These are phyloP conservation scores for Thumatha senex DNA, from an alignment of 2,888 invertebrate genomes.

Conservation along the genomic window DNA sequence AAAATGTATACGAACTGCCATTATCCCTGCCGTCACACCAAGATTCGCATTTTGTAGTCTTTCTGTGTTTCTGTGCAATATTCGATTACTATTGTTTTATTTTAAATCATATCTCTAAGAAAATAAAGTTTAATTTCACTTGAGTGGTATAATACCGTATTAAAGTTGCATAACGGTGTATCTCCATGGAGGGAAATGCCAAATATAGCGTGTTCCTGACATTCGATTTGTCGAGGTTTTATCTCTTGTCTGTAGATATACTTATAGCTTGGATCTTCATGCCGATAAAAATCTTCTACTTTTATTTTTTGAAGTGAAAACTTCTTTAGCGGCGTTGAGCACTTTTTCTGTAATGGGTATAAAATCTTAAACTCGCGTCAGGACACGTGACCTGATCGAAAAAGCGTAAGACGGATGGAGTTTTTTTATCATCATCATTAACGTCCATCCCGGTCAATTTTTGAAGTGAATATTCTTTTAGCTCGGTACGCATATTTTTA, in stretches of 20 bases:
- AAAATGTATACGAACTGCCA: slow-evolving; percentile 36
- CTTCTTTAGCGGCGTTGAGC: too few species aligned
- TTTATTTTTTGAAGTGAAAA: slow-evolving; percentile 6
- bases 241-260: slow-evolving; percentile 39
- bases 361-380: too few species aligned
- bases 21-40: slow-evolving; percentile 37
- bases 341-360: too few species aligned
- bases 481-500: too few species aligned
- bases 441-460: too few species aligned
- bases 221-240: slow-evolving; percentile 73
- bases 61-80: slow-evolving; percentile 26
- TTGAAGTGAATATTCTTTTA: too few species aligned
- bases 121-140: slow-evolving; percentile 23
- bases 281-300: slow-evolving; percentile 22
- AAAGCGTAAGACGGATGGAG: too few species aligned
- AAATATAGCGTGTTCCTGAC: slow-evolving; percentile 67
- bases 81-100: slow-evolving; percentile 5
- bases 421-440: too few species aligned
- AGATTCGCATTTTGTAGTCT: slow-evolving; percentile 57
- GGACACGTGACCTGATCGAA: too few species aligned
- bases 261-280: slow-evolving; percentile 19
- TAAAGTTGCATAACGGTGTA: slow-evolving; percentile 62
- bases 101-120: slow-evolving; percentile 20
- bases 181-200: slow-evolving; percentile 44
- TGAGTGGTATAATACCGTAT: slow-evolving; percentile 26